These are phyloP conservation scores for Bruchidius siliquastri DNA, from an alignment of 2,888 invertebrate species.

Conservation along the genomic window DNA sequence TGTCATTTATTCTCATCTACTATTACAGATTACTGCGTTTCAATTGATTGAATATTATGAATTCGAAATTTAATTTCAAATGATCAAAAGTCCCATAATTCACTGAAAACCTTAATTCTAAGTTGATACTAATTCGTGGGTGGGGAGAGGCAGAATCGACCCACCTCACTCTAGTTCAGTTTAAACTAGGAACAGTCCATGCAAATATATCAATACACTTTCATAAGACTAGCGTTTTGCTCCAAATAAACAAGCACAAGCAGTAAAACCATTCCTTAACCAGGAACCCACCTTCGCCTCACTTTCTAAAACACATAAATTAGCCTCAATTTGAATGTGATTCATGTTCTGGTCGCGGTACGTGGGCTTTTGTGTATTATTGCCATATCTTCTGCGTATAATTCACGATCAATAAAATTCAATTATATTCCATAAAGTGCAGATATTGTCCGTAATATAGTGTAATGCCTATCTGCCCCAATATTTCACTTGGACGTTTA, in stretches of 20 bases:
- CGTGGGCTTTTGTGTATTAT: not conserved
- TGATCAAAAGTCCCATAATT: too few relatives aligned
- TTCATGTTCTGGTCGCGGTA: not conserved
- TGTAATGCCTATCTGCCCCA: not conserved
- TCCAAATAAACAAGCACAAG: not conserved
- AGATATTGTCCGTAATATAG: not conserved
- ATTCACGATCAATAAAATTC: not conserved
- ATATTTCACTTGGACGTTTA: not conserved
- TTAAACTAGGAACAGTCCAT: too few relatives aligned
- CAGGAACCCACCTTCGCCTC: not conserved
- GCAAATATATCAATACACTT: too few relatives aligned
- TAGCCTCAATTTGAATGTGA: not conserved
- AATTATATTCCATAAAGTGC: not conserved
- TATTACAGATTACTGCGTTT: too few relatives aligned
- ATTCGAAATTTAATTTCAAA: too few relatives aligned
- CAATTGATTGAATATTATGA: too few relatives aligned
- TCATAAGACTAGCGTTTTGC: not conserved
- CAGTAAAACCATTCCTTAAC: not conserved
- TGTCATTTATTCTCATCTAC: too few relatives aligned
- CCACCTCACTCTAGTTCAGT: too few relatives aligned
- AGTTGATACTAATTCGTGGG: too few relatives aligned
- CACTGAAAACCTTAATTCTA: too few relatives aligned
- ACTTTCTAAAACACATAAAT: not conserved
- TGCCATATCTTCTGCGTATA: not conserved
- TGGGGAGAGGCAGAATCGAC: too few relatives aligned